Conservation (phyloP, 2,113 vertebrate genomes). For the Callopanchax toddi region DNA sequence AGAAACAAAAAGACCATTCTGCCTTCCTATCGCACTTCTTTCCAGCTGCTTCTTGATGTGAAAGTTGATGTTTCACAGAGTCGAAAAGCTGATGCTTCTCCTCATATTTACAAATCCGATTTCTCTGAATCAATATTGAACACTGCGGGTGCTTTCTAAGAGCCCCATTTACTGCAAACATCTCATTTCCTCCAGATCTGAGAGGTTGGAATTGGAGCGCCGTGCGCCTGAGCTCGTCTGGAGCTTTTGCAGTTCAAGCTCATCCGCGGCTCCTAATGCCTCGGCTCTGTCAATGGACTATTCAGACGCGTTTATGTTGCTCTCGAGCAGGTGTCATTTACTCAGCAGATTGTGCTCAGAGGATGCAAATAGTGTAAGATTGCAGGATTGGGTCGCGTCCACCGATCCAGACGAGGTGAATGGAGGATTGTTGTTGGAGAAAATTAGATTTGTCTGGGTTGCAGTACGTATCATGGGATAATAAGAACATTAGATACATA, state of each 20-base stretch:
- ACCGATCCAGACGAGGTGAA: slow-evolving; percentile 27
- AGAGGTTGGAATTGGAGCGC: slow-evolving; percentile 60
- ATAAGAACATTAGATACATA: not conserved
- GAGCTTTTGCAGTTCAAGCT: slow-evolving; percentile 51
- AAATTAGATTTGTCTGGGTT: not conserved
- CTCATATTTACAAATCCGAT: slow-evolving; percentile 76
- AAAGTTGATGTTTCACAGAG: slow-evolving; percentile 40
- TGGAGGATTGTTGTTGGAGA: not conserved
- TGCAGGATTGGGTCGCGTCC: slow-evolving; percentile 15
- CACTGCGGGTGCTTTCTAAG: slow-evolving; percentile 62
- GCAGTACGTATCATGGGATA: not conserved
- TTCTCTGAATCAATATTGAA: slow-evolving; percentile 79
- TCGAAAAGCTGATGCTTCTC: slow-evolving; percentile 45
- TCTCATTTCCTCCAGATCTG: slow-evolving; percentile 74
- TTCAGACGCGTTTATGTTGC: slow-evolving; percentile 62
- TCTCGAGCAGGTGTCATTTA: slow-evolving; percentile 70
- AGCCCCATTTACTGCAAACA: slow-evolving; percentile 77
- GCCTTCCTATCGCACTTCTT: slow-evolving; percentile 1
- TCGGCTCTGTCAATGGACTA: slow-evolving; percentile 58
- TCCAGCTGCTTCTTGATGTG: slow-evolving; percentile 48
- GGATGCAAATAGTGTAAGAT: slow-evolving; percentile 20
- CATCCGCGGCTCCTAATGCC: slow-evolving; percentile 41
- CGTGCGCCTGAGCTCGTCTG: slow-evolving; percentile 42
- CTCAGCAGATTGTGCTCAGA: slow-evolving; percentile 39
- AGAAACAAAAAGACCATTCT: slow-evolving; percentile 5